Evolutionary conservation across 2,888 invertebrate genomes (phyloP), one percentile per base, ranked within the genome.

Genomic region (Lagria hirta): DNA sequence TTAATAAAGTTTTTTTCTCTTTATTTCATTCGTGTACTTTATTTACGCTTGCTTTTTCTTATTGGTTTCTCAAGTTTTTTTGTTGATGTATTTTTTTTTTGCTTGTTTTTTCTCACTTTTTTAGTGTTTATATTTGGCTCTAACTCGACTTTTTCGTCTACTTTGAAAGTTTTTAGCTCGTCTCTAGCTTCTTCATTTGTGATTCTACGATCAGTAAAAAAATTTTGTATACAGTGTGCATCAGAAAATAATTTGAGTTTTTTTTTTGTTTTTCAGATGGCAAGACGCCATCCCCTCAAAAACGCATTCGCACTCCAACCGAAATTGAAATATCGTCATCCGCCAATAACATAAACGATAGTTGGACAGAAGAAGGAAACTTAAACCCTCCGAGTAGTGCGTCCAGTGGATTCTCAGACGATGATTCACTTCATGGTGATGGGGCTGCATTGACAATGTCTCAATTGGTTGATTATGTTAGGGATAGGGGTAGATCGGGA

Each of bases 401-500:
- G 53, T 83, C 83, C 48, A 89, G 89, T 48, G 90, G 89, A 30
- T 88, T 90, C 74, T 90, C 89, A 63, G 91, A 92, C 76, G 92
- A 92, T 76, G 92, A 91, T 75, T 88, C 88, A 70, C 80, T 88
- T 61, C 80, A 83, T 71, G 83, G 82, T 57, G 82, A 83, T 47
- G 71, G 70, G 8, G 84, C 79, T 60, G 80, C 84, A 13, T 76
- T 86, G 70, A 75, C 79, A 10, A 75, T 91, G 59, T 78, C 80
- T 41, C 87, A 88, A 70, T 81, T 92, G 65, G 81, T 90, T 52
- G 82, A 84, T 51, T 81, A 85, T 56, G 81, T 90, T 54, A 82
- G 84, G 51, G 76, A 82, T 60, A 81, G 86, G 52, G 88, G 89
- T 32, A 81, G 89, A 29, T 80, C 83, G 53, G 95, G 94, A 6